phyloP scores from a whole-genome alignment of 1,140 invertebrate species.

The Pogonognathellus flavescens region DNA sequence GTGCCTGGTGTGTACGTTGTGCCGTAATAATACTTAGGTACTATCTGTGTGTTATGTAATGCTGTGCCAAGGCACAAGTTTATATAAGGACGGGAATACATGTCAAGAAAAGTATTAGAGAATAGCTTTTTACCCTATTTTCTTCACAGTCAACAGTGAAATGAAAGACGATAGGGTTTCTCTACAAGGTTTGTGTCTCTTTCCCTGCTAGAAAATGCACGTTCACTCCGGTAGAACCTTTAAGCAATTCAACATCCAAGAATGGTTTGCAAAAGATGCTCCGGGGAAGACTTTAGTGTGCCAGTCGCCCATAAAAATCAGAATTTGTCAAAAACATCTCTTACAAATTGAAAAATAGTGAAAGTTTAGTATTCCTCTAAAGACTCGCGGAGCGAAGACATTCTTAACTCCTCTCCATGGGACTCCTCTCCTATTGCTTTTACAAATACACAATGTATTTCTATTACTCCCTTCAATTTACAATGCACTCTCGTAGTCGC shows the following conservation, averaged over 20 bases:
- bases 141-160: slow-evolving; percentile 9
- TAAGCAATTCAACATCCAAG: slow-evolving; percentile 34
- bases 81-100: neutral
- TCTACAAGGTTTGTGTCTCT: neutral
- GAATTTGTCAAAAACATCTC: slow-evolving; percentile 60
- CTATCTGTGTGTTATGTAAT: too few species aligned
- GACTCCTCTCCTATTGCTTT: slow-evolving; percentile 6
- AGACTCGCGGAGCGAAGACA: slow-evolving; percentile 6
- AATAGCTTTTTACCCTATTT: neutral
- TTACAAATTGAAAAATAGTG: slow-evolving; percentile 61
- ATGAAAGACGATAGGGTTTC: slow-evolving; percentile 11
- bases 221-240: neutral
- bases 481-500: slow-evolving; percentile 19
- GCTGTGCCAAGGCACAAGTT: too few species aligned
- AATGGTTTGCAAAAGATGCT: slow-evolving; percentile 51
- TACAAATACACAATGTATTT: slow-evolving; percentile 27
- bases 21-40: too few species aligned
- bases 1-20: neutral
- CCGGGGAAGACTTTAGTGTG: slow-evolving; percentile 53
- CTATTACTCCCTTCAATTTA: slow-evolving; percentile 34
- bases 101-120: neutral
- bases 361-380: slow-evolving; percentile 54
- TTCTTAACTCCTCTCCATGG: slow-evolving; percentile 31
- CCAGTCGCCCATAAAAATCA: slow-evolving; percentile 59
- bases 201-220: neutral